Base-by-base conservation (phyloP, 2,113 vertebrate genomes). In the Echinops telfairi region DNA sequence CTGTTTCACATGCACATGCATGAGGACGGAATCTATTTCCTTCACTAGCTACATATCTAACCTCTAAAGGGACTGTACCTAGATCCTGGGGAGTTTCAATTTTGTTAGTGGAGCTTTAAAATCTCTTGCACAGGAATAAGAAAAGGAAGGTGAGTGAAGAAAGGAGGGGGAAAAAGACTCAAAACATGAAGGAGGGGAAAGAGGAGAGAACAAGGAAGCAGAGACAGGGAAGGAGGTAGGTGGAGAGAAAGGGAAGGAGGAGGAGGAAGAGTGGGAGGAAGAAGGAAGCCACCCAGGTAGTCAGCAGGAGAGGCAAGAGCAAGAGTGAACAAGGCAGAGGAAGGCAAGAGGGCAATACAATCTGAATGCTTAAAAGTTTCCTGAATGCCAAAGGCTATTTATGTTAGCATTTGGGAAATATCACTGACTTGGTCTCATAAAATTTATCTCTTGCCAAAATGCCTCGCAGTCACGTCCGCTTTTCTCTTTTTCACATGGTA, bases 1-100 rank as follows among this genome's bases (percentile, higher is more conserved):
- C 66, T 92, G 90, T 88, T 98, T 97, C 83, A 66, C 62, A 89
- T 95, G 40, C 80, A 73, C 93, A 93, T 92, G 95, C 92, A 96
- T 33, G 47, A 81, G 95, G 88, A 94, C 31, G 27, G 71, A 80
- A 81, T 62, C 75, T 68, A 23, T 43, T 73, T 95, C 47, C 95
- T 83, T 84, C 92, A 94, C 92, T 95, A 95, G 92, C 95, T 78
- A 75, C 91, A 92, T 73, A 29, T 53, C 40, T 90, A 89, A 92
- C 64, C 91, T 87, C 95, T 87, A 79, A 57, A 75, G 79, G 93
- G 25, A 70, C 20, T 85, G 40, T 29, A 94, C 83, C 36, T 53
- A 66, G 80, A 92, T 83, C 57, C 29, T 29, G 80, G 29, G 29
- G 58, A 64, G 90, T 91, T 53, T 84, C 17, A 60, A 6, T 88